A percentile compares a stretch with the other conserved stretches of the same genome.
Evolutionary conservation across 2,113 vertebrate species (phyloP).

Genomic region (Atlantisia rogersi): DNA sequence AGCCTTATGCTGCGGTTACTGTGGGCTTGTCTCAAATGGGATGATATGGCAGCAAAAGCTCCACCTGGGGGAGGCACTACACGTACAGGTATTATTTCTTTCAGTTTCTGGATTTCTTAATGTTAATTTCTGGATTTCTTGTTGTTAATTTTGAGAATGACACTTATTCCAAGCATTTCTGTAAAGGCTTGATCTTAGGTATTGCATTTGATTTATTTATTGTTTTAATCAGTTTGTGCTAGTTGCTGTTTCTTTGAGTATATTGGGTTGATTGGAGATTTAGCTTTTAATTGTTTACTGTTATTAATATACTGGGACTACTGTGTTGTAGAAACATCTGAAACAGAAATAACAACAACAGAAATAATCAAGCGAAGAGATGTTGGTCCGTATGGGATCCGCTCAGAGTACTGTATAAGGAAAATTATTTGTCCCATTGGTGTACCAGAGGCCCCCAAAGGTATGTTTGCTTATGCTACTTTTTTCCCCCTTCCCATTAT

Average conservation of each 20-base stretch:
- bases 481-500: background rate
- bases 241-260: background rate
- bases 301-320: conserved; percentile 17
- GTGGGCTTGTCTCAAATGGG: conserved; percentile 97
- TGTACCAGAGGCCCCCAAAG: conserved; percentile 96
- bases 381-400: conserved; percentile 94
- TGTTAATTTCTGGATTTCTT: background rate
- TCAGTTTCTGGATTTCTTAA: background rate
- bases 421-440: conserved; percentile 99
- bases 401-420: conserved; percentile 97
- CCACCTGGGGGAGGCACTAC: conserved; percentile 92
- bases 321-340: conserved; percentile 89
- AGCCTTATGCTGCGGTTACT: conserved; percentile 95
- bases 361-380: conserved; percentile 98
- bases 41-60: conserved; percentile 98
- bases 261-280: background rate
- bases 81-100: conserved; percentile 87
- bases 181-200: background rate
- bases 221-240: background rate
- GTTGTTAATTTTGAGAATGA: background rate
- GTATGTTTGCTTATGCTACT: conserved; percentile 63
- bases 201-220: background rate
- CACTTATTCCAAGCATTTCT: background rate
- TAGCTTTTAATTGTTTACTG: background rate
- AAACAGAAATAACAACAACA: conserved; percentile 97